These are phyloP conservation scores for Brachionus plicatilis DNA, from an alignment of 1,140 invertebrate species.

Conservation along the genomic window DNA sequence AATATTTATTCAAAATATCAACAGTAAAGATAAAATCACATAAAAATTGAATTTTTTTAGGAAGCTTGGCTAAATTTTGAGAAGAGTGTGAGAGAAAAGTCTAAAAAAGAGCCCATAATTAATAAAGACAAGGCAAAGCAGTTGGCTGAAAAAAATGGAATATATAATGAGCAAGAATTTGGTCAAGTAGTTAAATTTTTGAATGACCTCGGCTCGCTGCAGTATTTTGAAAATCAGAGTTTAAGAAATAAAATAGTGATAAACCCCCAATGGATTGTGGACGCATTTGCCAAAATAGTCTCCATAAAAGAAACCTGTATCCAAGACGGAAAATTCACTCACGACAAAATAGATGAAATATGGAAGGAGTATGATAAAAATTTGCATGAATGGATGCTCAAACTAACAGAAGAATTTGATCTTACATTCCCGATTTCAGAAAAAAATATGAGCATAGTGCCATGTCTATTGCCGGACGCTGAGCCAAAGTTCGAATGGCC, in stretches of 20 bases:
- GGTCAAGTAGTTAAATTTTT: constrained; percentile 50
- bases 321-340: constrained; percentile 49
- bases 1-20: too few relatives aligned
- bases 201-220: constrained; percentile 52
- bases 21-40: too few relatives aligned
- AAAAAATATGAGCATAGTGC: constrained; percentile 48
- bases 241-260: constrained; percentile 50
- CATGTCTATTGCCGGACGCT: constrained; percentile 49
- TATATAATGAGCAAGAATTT: constrained; percentile 42
- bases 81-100: constrained; percentile 28
- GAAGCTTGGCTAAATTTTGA: constrained; percentile 45
- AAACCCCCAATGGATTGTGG: constrained; percentile 55
- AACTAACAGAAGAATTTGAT: constrained; percentile 54
- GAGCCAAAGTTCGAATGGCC: constrained; percentile 44
- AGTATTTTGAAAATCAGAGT: constrained; percentile 52
- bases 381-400: constrained; percentile 52
- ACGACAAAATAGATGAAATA: constrained; percentile 47
- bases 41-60: neutral
- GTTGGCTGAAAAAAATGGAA: constrained; percentile 7
- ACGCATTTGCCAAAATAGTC: constrained; percentile 54
- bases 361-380: constrained; percentile 47
- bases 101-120: neutral
- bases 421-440: constrained; percentile 46
- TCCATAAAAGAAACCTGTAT: constrained; percentile 49
- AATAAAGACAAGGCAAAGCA: neutral